These are phyloP conservation scores for Pristionchus arcanus DNA, from an alignment of 2,888 invertebrate species.

Conservation along the genomic window DNA sequence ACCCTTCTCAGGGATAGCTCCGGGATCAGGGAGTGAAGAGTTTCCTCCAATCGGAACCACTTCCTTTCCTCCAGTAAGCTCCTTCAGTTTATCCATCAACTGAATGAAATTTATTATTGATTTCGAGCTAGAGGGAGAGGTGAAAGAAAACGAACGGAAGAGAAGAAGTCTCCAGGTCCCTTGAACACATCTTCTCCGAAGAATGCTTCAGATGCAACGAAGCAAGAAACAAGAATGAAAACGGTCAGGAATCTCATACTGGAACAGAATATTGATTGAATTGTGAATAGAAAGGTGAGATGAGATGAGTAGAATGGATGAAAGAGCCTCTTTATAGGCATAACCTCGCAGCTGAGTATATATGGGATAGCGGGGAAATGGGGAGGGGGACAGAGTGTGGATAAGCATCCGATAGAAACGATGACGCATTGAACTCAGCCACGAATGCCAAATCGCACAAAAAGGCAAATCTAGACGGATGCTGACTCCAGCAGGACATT, in stretches of 20 bases:
- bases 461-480: background rate
- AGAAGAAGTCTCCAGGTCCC: slow-evolving; percentile 43
- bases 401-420: background rate
- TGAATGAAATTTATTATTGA: background rate
- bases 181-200: slow-evolving; percentile 22
- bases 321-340: background rate
- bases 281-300: background rate
- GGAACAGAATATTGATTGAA: slow-evolving; percentile 12
- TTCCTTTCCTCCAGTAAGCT: slow-evolving; percentile 36
- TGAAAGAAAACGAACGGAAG: background rate
- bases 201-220: slow-evolving; percentile 28
- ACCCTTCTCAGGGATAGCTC: background rate
- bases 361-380: background rate
- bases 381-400: background rate
- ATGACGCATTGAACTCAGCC: background rate
- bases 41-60: background rate
- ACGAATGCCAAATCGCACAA: background rate
- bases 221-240: slow-evolving; percentile 26
- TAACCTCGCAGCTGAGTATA: background rate
- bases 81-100: slow-evolving; percentile 41
- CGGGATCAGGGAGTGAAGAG: slow-evolving; percentile 14
- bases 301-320: background rate
- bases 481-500: background rate
- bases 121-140: background rate
- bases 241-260: slow-evolving; percentile 37